phyloP scores from a whole-genome alignment of 2,888 invertebrate species.

The Drosophila affinis region DNA sequence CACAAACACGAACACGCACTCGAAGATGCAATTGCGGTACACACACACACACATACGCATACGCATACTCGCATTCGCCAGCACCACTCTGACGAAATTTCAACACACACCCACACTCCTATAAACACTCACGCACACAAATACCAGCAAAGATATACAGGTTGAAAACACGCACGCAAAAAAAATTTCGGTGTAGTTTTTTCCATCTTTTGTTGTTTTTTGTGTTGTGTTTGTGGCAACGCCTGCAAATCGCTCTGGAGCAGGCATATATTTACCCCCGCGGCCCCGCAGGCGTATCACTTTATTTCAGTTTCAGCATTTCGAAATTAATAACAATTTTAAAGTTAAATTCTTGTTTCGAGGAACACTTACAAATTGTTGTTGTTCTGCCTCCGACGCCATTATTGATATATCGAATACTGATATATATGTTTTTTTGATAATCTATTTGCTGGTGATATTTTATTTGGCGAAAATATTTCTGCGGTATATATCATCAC shows the following conservation, averaged over 20 bases:
- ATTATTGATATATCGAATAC: not conserved
- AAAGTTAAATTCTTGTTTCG: not conserved
- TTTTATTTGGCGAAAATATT: not conserved
- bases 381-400: conserved; percentile 10
- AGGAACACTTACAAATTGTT: conserved; percentile 27
- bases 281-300: not conserved
- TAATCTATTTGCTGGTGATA: not conserved
- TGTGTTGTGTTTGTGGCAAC: not conserved
- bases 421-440: not conserved
- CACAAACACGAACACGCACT: conserved; percentile 20
- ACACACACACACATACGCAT: conserved; percentile 7
- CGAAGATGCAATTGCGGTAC: conserved; percentile 44
- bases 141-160: conserved; percentile 28
- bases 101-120: conserved; percentile 27
- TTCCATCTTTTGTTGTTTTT: conserved; percentile 7
- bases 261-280: not conserved
- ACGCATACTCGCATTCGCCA: conserved; percentile 3
- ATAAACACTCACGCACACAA: conserved; percentile 35
- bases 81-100: conserved; percentile 18
- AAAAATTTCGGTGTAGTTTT: conserved; percentile 18
- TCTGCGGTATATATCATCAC: not conserved
- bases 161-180: conserved; percentile 63
- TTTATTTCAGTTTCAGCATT: not conserved
- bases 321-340: not conserved
- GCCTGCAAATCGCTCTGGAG: not conserved